Evolutionary conservation across 2,113 vertebrate genomes (phyloP).

Genomic region (Chroicocephalus ridibundus): DNA sequence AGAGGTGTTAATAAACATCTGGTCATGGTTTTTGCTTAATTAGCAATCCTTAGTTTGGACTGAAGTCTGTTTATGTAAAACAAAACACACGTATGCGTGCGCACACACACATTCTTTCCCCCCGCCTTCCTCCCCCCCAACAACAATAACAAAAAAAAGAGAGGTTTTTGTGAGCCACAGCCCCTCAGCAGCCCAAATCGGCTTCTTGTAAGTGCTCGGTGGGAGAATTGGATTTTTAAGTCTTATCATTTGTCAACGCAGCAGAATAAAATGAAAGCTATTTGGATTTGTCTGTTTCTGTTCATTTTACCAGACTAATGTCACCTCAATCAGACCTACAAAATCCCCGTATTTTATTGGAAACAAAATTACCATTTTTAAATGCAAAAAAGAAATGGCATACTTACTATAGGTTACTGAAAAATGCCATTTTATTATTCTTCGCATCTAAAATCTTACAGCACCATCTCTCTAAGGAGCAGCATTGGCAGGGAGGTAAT

Average conservation of each 20-base stretch:
- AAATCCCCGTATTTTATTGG: conserved; percentile 28
- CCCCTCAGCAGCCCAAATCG: conserved; percentile 32
- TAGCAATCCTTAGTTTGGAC: conserved; percentile 75
- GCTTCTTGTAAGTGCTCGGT: conserved; percentile 14
- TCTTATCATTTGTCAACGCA: conserved; percentile 42
- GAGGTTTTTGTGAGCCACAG: conserved; percentile 23
- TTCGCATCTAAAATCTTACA: conserved; percentile 67
- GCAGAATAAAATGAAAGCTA: conserved; percentile 46
- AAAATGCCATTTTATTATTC: conserved; percentile 68
- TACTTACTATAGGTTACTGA: conserved; percentile 47
- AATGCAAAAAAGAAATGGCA: conserved; percentile 31
- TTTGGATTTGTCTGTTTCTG: conserved; percentile 42
- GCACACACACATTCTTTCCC: too few species aligned
- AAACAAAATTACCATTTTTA: conserved; percentile 44
- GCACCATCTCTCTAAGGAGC: conserved; percentile 70
- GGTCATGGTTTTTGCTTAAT: conserved; percentile 79
- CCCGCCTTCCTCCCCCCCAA: too few species aligned
- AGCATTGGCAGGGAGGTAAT: conserved; percentile 68
- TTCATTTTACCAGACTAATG: conserved; percentile 27
- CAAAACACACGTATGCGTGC: conserved; percentile 19
- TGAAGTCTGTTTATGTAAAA: conserved; percentile 74
- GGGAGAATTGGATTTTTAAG: conserved; percentile 54
- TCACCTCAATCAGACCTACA: conserved; percentile 37
- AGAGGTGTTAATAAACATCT: conserved; percentile 83
- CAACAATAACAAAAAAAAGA: background rate